Evolutionary conservation across 2,888 invertebrate species (phyloP).

Genomic region (Tipula confusa): DNA sequence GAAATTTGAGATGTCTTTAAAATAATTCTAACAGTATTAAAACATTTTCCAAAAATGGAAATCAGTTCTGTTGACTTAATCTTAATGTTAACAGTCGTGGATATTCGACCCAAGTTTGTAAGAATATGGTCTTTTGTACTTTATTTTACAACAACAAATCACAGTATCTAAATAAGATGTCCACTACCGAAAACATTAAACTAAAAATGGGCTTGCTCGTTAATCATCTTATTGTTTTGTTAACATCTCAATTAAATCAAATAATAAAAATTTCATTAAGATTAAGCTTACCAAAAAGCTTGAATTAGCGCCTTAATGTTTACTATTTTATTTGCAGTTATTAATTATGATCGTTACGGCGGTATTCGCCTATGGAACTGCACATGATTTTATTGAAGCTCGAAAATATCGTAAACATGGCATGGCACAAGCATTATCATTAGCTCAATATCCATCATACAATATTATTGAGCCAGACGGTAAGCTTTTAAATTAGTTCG

Average conservation of each 20-base stretch:
- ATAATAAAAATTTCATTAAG: not conserved
- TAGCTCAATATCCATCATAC: conserved; percentile 48
- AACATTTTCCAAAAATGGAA: not conserved
- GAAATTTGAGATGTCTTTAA: not conserved
- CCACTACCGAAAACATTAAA: not conserved
- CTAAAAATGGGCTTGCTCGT: not conserved
- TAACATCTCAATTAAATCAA: not conserved
- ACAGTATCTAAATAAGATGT: not conserved
- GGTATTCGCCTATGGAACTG: not conserved
- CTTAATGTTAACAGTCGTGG: no score
- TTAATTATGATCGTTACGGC: not conserved
- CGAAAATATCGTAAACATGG: not conserved
- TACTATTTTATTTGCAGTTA: not conserved
- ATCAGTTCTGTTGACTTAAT: not conserved
- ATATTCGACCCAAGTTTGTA: no score
- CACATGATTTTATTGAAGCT: not conserved
- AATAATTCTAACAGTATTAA: not conserved
- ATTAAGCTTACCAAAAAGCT: not conserved
- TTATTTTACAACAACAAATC: not conserved
- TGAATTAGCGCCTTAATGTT: not conserved
- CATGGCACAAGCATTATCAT: conserved; percentile 38
- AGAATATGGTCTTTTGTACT: not conserved
- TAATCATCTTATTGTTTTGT: not conserved
- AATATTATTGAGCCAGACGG: conserved; percentile 46
- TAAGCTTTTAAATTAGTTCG: conserved; percentile 34